Percentiles rank a stretch among this genome's conserved stretches.
These are phyloP conservation scores for Crocallis elinguaria DNA, from an alignment of 2,888 invertebrate genomes.

Conservation along the genomic window DNA sequence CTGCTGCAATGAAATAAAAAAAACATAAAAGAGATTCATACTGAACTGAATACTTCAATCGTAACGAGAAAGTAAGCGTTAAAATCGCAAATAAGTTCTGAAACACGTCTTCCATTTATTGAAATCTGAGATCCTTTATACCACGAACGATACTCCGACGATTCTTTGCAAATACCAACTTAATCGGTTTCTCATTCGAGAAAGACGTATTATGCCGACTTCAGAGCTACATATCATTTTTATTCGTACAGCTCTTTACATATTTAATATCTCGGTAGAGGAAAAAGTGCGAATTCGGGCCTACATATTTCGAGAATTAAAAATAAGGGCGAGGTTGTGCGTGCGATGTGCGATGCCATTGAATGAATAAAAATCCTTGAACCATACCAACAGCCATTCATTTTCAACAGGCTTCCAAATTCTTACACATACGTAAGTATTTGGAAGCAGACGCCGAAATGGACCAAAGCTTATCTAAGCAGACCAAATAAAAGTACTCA, in stretches of 20 bases:
- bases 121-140: constrained; percentile 23
- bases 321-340: constrained; percentile 10
- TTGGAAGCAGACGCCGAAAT: no score
- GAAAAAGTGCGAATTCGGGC: constrained; percentile 34
- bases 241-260: constrained; percentile 41
- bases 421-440: no score
- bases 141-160: constrained; percentile 20
- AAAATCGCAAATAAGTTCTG: constrained; percentile 14
- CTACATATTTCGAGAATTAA: constrained; percentile 30
- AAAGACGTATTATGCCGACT: constrained; percentile 35
- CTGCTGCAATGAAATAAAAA: no score
- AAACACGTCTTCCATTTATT: constrained; percentile 23
- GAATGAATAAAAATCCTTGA: neutral
- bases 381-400: neutral
- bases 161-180: constrained; percentile 24
- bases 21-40: no score
- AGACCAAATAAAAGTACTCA: no score
- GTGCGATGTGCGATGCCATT: neutral
- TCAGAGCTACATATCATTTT: constrained; percentile 39
- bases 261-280: constrained; percentile 38
- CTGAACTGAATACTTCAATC: neutral
- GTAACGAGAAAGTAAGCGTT: constrained; percentile 11
- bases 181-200: constrained; percentile 33
- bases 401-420: no score
- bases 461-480: no score